Evolutionary conservation across 1,140 invertebrate genomes (phyloP).

Genomic region (Cyclargus thomasi): DNA sequence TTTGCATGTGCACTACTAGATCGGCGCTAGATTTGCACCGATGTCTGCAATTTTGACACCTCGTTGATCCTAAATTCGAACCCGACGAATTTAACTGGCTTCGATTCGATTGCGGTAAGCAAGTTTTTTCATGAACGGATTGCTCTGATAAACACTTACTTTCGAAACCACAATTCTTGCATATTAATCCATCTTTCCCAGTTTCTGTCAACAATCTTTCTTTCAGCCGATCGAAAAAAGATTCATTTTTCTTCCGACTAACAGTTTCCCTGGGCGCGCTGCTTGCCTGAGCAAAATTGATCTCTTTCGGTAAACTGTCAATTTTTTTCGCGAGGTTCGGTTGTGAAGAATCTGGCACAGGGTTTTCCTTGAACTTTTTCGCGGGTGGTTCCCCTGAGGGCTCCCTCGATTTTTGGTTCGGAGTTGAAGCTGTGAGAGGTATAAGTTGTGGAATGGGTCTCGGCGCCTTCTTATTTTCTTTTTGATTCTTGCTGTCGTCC

Average conservation of each 20-base stretch:
- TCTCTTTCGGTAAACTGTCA: slow-evolving; percentile 46
- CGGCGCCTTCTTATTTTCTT: slow-evolving; percentile 71
- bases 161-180: slow-evolving; percentile 84
- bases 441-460: slow-evolving; percentile 83
- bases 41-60: slow-evolving; percentile 89
- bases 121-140: slow-evolving; percentile 83
- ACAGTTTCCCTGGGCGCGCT: slow-evolving; percentile 44
- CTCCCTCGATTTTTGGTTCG: slow-evolving; percentile 45
- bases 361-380: slow-evolving; percentile 58
- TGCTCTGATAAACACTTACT: slow-evolving; percentile 90
- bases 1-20: slow-evolving; percentile 83
- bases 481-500: slow-evolving; percentile 47
- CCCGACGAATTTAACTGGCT: slow-evolving; percentile 46
- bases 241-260: slow-evolving; percentile 81
- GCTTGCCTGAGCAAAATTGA: slow-evolving; percentile 44
- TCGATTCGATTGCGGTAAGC: slow-evolving; percentile 57
- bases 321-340: slow-evolving; percentile 32
- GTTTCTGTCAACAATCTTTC: slow-evolving; percentile 79
- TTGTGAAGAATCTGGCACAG: slow-evolving; percentile 29
- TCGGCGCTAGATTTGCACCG: slow-evolving; percentile 88
- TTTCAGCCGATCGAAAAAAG: slow-evolving; percentile 89
- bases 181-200: slow-evolving; percentile 77
- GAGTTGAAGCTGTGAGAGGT: slow-evolving; percentile 75
- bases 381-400: slow-evolving; percentile 49
- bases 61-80: slow-evolving; percentile 79